These are phyloP conservation scores for Rugalucina vietnamica DNA, from an alignment of 2,888 invertebrate species.

Conservation along the genomic window DNA sequence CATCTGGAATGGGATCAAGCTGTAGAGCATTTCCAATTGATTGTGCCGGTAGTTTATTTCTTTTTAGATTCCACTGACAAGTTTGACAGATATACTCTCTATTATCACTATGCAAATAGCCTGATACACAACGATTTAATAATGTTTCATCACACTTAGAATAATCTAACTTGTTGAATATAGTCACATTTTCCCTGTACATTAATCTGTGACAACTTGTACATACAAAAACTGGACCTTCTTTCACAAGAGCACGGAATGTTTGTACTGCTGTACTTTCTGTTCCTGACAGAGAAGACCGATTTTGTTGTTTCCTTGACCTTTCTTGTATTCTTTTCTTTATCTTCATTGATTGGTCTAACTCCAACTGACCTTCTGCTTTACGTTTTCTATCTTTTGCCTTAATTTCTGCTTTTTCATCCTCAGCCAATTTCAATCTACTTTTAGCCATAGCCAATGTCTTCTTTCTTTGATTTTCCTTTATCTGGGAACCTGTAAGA, in stretches of 20 bases:
- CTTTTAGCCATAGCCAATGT: too few relatives aligned
- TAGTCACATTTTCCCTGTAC: background rate
- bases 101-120: constrained; percentile 2
- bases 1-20: constrained; percentile 32
- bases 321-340: too few relatives aligned
- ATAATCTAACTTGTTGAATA: background rate
- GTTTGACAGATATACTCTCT: constrained; percentile 30
- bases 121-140: background rate
- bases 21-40: constrained; percentile 31
- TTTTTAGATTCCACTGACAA: constrained; percentile 7
- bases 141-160: background rate
- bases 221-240: constrained; percentile 27
- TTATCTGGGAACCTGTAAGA: too few relatives aligned
- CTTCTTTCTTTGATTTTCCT: too few relatives aligned
- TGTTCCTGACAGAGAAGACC: background rate
- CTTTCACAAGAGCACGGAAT: background rate
- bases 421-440: too few relatives aligned
- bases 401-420: too few relatives aligned
- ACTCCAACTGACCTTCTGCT: too few relatives aligned
- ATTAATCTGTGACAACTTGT: constrained; percentile 22
- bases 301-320: background rate
- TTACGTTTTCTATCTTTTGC: too few relatives aligned
- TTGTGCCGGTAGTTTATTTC: constrained; percentile 16
- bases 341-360: too few relatives aligned
- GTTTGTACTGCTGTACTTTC: background rate